Percentiles rank a stretch among this genome's conserved stretches.
Evolutionary conservation across 2,113 vertebrate genomes (phyloP).

Genomic region (Rhinolophus sinicus): DNA sequence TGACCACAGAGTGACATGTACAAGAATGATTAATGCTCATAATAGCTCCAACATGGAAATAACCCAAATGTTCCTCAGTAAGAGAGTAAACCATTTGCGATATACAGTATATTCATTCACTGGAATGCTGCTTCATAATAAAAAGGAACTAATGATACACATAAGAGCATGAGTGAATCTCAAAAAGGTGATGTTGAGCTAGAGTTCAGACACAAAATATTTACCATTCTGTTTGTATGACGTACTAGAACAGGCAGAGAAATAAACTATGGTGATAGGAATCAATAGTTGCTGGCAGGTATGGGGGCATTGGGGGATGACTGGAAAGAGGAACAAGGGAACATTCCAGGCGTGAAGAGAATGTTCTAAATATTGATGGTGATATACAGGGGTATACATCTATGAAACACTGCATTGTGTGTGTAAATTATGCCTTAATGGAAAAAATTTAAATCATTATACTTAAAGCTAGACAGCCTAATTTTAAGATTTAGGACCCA

Average conservation of each 20-base stretch:
- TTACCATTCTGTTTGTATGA: background rate
- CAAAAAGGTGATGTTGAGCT: background rate
- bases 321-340: background rate
- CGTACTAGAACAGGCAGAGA: background rate
- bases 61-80: background rate
- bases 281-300: background rate
- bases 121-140: background rate
- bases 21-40: background rate
- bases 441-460: background rate
- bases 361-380: background rate
- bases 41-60: background rate
- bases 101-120: background rate
- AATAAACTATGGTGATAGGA: background rate
- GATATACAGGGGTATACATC: background rate
- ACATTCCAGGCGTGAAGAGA: background rate
- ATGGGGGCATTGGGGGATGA: background rate
- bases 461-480: background rate
- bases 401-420: background rate
- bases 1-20: background rate
- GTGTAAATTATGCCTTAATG: background rate
- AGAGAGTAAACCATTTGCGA: background rate
- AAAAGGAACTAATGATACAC: background rate
- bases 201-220: background rate
- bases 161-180: background rate
- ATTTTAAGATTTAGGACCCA: background rate